These are phyloP conservation scores for Drosophila leonis DNA, from an alignment of 2,888 invertebrate species.

Conservation along the genomic window DNA sequence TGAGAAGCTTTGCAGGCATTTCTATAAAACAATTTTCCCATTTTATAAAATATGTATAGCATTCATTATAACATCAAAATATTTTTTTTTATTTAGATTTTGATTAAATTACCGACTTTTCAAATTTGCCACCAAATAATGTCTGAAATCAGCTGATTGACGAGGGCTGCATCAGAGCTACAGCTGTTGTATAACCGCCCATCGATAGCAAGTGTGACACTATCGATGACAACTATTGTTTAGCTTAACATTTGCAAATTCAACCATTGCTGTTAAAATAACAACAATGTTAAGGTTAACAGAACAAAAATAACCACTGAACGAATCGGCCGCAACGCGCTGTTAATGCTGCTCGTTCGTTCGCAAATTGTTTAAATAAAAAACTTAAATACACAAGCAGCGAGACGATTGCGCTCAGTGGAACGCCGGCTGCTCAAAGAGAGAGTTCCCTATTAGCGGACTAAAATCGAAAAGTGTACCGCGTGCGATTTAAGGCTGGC, in stretches of 20 bases:
- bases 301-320: constrained; percentile 43
- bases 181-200: neutral
- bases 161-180: constrained; percentile 21
- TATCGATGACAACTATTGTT: constrained; percentile 32
- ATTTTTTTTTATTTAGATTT: no score
- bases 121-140: neutral
- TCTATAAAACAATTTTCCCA: no score
- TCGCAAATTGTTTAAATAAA: constrained; percentile 55
- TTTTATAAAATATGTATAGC: no score
- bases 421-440: constrained; percentile 60
- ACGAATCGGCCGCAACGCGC: constrained; percentile 33
- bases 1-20: neutral
- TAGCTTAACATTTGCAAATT: constrained; percentile 25
- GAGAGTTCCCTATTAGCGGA: constrained; percentile 57
- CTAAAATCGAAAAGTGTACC: constrained; percentile 40
- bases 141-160: constrained; percentile 16
- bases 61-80: no score
- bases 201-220: constrained; percentile 5
- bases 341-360: constrained; percentile 39
- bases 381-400: constrained; percentile 51
- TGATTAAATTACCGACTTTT: neutral
- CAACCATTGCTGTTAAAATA: constrained; percentile 33
- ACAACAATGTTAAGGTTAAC: constrained; percentile 56
- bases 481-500: constrained; percentile 52
- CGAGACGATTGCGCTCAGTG: constrained; percentile 57